phyloP scores from a whole-genome alignment of 2,113 vertebrate species.

The Crotalus tigris region DNA sequence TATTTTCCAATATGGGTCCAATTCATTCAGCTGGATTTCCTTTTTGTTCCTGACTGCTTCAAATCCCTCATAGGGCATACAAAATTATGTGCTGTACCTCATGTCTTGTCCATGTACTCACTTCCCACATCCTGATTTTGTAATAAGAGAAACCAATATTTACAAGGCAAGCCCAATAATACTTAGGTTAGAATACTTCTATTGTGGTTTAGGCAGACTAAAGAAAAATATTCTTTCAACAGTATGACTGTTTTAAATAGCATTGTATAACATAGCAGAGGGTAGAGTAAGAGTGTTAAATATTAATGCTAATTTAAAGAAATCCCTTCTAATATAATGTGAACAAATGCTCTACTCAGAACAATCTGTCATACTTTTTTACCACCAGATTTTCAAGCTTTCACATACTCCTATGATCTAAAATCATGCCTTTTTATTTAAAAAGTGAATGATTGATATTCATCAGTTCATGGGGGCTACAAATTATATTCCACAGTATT shows the following conservation, averaged over 20 bases:
- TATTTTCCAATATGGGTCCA: neutral
- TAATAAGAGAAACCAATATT: constrained; percentile 9
- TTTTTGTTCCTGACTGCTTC: neutral
- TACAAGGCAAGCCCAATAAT: neutral
- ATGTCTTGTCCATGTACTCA: neutral
- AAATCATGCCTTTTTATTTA: neutral
- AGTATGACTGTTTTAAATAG: neutral
- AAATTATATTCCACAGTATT: neutral
- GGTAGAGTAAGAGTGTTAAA: constrained; percentile 24
- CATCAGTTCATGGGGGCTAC: neutral
- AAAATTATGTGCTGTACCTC: neutral
- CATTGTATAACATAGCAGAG: neutral
- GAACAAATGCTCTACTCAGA: neutral
- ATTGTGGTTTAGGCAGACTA: neutral
- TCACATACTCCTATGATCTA: neutral
- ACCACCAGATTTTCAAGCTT: neutral
- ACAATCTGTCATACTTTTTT: neutral
- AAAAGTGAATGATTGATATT: neutral
- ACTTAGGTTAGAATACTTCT: constrained; percentile 11
- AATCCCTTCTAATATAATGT: neutral
- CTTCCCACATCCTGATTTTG: neutral
- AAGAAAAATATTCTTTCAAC: neutral
- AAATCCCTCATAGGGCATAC: neutral
- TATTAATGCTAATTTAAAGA: neutral
- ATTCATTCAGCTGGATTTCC: neutral